Conservation (phyloP, 2,888 invertebrate genomes). For the Zeuzera pyrina region DNA sequence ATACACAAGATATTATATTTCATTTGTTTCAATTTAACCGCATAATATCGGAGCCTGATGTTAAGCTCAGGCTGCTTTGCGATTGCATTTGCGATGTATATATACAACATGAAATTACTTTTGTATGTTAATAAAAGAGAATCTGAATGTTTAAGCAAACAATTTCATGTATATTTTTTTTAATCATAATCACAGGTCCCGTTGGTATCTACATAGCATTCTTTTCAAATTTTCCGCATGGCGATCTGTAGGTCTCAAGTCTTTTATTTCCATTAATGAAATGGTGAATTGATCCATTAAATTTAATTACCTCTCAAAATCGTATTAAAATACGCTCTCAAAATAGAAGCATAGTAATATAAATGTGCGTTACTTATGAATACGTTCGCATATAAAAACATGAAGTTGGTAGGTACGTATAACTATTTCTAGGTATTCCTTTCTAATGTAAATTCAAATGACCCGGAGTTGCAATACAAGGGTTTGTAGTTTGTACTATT, state of each 20-base stretch:
- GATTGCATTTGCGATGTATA: conserved; percentile 50
- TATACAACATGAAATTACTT: conserved; percentile 22
- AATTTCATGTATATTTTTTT: neutral
- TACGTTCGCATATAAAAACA: too few relatives aligned
- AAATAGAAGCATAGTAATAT: too few relatives aligned
- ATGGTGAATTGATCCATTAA: too few relatives aligned
- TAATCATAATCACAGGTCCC: neutral
- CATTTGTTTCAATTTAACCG: neutral
- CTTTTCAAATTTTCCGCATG: neutral
- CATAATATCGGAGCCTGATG: neutral
- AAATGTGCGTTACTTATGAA: too few relatives aligned
- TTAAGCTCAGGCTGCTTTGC: conserved; percentile 13
- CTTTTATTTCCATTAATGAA: neutral
- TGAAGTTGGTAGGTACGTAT: too few relatives aligned
- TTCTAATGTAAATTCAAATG: too few relatives aligned
- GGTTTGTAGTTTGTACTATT: too few relatives aligned
- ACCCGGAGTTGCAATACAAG: too few relatives aligned
- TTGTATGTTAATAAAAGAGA: neutral
- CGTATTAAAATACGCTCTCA: too few relatives aligned
- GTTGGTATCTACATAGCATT: too few relatives aligned
- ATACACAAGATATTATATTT: conserved; percentile 7
- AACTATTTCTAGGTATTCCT: too few relatives aligned
- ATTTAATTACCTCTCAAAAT: too few relatives aligned
- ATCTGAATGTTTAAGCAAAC: neutral
- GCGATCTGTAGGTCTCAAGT: neutral